These are phyloP conservation scores for Todiramphus chloris DNA, from an alignment of 2,113 vertebrate species.

Conservation along the genomic window DNA sequence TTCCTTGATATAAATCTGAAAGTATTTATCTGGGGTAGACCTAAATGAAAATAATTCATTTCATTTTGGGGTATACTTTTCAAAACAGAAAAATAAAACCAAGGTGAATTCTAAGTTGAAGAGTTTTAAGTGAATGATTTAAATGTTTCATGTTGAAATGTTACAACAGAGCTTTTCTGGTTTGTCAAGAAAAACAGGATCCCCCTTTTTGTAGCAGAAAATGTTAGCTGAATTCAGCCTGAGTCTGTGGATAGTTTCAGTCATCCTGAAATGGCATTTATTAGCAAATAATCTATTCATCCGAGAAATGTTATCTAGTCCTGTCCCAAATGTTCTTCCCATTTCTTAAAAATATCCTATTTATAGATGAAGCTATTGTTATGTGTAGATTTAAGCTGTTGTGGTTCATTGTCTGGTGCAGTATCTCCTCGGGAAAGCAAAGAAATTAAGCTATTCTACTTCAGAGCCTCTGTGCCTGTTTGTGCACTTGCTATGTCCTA, in stretches of 20 bases:
- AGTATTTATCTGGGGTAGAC: background rate
- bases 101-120: background rate
- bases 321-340: background rate
- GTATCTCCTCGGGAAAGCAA: slow-evolving; percentile 20
- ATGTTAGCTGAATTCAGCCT: background rate
- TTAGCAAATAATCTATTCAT: background rate
- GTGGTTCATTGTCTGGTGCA: background rate
- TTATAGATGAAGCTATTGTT: slow-evolving; percentile 10
- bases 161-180: background rate
- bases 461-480: background rate
- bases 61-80: background rate
- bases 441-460: slow-evolving; percentile 18
- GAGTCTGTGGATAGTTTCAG: background rate
- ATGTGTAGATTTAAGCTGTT: background rate
- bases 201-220: background rate
- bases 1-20: background rate
- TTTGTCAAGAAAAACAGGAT: background rate
- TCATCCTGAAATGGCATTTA: slow-evolving; percentile 3
- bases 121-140: background rate
- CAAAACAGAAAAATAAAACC: background rate
- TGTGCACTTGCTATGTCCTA: background rate
- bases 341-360: slow-evolving; percentile 1
- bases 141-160: background rate
- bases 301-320: background rate
- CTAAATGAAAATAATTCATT: background rate